Conservation (phyloP, 53 echinoderm and acorn worm genomes). For the Holothuria leucospilota region DNA sequence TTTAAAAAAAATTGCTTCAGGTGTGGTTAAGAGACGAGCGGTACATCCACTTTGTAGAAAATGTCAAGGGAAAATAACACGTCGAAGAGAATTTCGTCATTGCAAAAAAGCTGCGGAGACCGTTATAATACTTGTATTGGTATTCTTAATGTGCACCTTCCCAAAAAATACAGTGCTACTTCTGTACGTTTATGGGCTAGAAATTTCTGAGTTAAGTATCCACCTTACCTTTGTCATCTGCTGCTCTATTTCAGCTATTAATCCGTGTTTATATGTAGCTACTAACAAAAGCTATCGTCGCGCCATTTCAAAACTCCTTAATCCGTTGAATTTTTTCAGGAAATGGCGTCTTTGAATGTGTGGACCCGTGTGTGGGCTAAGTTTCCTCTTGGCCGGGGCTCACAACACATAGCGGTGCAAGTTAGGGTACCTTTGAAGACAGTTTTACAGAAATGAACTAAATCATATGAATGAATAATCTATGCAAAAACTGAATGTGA, state of each 20-base stretch:
- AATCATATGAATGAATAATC: too few relatives aligned
- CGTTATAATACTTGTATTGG: neutral
- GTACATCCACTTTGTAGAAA: neutral
- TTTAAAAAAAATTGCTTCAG: too few relatives aligned
- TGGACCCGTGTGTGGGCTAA: too few relatives aligned
- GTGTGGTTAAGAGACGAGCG: too few relatives aligned
- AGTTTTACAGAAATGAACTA: too few relatives aligned
- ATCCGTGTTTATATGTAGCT: constrained; percentile 14
- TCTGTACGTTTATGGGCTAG: neutral
- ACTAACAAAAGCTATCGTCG: constrained; percentile 1
- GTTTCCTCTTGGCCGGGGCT: too few relatives aligned
- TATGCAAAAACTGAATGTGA: too few relatives aligned
- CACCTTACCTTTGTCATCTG: neutral
- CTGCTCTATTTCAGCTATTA: neutral
- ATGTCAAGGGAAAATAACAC: neutral
- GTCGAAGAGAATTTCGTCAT: neutral
- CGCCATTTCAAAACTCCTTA: neutral
- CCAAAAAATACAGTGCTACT: neutral
- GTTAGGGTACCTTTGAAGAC: too few relatives aligned
- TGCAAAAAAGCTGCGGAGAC: constrained; percentile 28
- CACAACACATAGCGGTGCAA: too few relatives aligned
- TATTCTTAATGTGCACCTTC: neutral
- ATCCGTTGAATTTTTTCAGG: too few relatives aligned
- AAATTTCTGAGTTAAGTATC: neutral
- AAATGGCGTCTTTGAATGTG: too few relatives aligned